Percentiles rank a stretch among this genome's conserved stretches.
phyloP scores from a whole-genome alignment of 2,888 invertebrate species.

The Prosopocoilus inquinatus region DNA sequence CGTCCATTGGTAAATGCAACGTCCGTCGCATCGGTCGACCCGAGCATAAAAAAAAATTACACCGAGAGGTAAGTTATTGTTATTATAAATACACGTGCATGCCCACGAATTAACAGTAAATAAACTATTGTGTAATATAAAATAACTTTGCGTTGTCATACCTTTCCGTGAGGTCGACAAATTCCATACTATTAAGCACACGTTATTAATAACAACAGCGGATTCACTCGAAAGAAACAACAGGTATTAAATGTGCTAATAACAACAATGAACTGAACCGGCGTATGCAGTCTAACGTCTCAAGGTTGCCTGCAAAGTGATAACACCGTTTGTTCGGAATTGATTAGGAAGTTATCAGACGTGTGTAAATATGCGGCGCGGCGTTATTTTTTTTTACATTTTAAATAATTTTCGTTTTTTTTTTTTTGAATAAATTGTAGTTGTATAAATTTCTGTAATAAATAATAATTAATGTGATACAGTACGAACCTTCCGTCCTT shows the following conservation, averaged over 20 bases:
- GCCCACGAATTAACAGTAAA: too few relatives aligned
- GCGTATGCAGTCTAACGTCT: slow-evolving; percentile 3
- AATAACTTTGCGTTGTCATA: too few relatives aligned
- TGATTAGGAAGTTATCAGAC: slow-evolving; percentile 4
- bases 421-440: neutral
- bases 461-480: neutral
- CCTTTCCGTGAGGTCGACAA: too few relatives aligned
- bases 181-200: too few relatives aligned
- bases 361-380: neutral
- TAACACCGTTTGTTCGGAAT: slow-evolving; percentile 3
- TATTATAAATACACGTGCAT: too few relatives aligned
- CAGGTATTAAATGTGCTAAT: slow-evolving; percentile 4
- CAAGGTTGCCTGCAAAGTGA: slow-evolving; percentile 10
- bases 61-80: too few relatives aligned
- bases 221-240: neutral
- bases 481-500: slow-evolving; percentile 70
- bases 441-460: neutral
- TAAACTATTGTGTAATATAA: too few relatives aligned
- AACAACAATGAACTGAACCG: slow-evolving; percentile 14
- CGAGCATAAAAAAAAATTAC: too few relatives aligned
- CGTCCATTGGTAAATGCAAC: too few relatives aligned
- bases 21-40: too few relatives aligned
- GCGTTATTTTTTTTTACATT: neutral
- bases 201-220: too few relatives aligned
- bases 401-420: neutral